These are phyloP conservation scores for Pocillopora meandrina DNA, from an alignment of 92 coral and sea anemone genomes.

Conservation along the genomic window DNA sequence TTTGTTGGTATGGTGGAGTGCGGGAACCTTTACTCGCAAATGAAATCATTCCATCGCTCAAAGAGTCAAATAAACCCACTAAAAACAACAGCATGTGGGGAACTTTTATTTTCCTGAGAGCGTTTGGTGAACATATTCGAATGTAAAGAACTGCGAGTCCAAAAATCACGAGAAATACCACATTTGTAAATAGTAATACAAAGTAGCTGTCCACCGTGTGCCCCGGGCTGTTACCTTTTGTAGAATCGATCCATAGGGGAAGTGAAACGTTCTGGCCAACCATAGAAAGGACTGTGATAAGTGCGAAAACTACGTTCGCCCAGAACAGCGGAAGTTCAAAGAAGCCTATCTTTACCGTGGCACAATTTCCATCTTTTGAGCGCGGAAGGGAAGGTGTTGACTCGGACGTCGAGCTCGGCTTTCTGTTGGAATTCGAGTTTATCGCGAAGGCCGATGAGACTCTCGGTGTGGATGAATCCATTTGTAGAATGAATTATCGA, in stretches of 20 bases:
- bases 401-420: too few species aligned
- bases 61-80: slow-evolving; percentile 77
- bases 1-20: slow-evolving; percentile 87
- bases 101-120: slow-evolving; percentile 35
- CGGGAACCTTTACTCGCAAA: slow-evolving; percentile 80
- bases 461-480: too few species aligned
- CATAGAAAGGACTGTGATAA: slow-evolving; percentile 63
- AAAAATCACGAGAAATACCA: slow-evolving; percentile 73
- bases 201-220: slow-evolving; percentile 75
- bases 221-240: slow-evolving; percentile 36
- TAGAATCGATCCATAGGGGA: slow-evolving; percentile 88
- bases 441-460: too few species aligned
- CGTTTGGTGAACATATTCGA: slow-evolving; percentile 50
- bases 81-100: slow-evolving; percentile 65
- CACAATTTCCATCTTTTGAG: too few species aligned
- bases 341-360: slow-evolving; percentile 26
- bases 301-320: slow-evolving; percentile 73
- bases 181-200: slow-evolving; percentile 69
- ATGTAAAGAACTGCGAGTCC: slow-evolving; percentile 57
- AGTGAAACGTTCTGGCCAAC: slow-evolving; percentile 72
- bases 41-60: slow-evolving; percentile 73
- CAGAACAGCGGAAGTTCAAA: slow-evolving; percentile 45
- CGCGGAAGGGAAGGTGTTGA: too few species aligned
- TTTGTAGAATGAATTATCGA: too few species aligned
- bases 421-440: too few species aligned